These are phyloP conservation scores for Heptranchias perlo DNA, from an alignment of 2,113 vertebrate genomes.

Conservation along the genomic window DNA sequence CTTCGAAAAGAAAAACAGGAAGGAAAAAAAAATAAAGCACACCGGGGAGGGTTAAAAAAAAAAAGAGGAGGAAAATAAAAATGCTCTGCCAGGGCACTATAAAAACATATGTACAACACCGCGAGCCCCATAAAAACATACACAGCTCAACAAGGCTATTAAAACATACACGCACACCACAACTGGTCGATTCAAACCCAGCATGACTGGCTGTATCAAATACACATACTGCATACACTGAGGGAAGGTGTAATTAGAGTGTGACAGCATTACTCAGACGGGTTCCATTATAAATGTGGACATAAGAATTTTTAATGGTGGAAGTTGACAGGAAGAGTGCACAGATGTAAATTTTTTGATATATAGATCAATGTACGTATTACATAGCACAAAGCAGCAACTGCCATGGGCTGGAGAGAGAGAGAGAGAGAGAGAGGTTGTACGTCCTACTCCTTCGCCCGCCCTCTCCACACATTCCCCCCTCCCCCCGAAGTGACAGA, in stretches of 20 bases:
- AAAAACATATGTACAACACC: neutral
- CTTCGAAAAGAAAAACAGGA: neutral
- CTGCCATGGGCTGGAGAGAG: neutral
- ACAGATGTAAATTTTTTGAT: neutral
- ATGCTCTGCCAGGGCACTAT: neutral
- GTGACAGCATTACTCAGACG: neutral
- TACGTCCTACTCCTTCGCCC: neutral
- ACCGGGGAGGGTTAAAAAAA: neutral
- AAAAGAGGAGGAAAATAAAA: neutral
- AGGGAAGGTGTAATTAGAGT: neutral
- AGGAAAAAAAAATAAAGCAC: neutral
- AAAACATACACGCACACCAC: neutral
- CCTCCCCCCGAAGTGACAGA: no score
- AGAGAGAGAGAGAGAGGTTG: neutral
- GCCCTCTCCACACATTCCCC: no score
- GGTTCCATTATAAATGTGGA: neutral
- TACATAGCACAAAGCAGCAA: neutral
- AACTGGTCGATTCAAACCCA: neutral
- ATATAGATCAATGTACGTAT: neutral
- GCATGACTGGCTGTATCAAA: neutral
- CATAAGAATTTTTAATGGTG: neutral
- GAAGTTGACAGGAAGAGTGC: neutral
- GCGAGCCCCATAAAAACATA: neutral
- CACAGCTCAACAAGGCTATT: neutral
- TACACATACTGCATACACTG: neutral